Evolutionary conservation across 2,113 vertebrate genomes (phyloP), one percentile per base, ranked within the genome.

Genomic region (Sinocyclocheilus rhinocerous): DNA sequence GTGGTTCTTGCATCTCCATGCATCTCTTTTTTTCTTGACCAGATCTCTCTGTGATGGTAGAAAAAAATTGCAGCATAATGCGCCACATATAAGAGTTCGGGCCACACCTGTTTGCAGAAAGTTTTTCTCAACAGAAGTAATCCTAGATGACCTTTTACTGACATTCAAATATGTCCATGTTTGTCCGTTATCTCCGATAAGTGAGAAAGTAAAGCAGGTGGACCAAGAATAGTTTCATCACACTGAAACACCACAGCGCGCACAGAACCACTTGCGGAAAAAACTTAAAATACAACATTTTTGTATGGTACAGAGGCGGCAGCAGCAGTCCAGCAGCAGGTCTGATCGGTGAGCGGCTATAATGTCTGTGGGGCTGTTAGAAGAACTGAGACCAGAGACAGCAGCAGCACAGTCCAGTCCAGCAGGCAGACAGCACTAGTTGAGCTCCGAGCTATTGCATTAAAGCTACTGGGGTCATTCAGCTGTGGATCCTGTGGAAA

Each of bases 401-500:
- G 88, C 90, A 96, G 92, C 88, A 92, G 26, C 78, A 89, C 91
- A 84, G 93, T 92, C 89, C 90, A 84, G 22, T 69, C 86, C 20
- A 89, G 88, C 87, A 90, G 59, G 81, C 80, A 9, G 50, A 83
- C 88, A 50, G 88, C 88, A 65, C 94, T 92, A 15, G 94, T 87
- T 0, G 96, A 96, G 92, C 93, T 96, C 89, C 95, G 94, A 0
- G 95, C 86, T 13, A 96, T 94, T 87, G 96, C 96, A 87, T 96
- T 97, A 63, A 95, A 96, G 88, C 94, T 95, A 33, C 93, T 92
- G 86, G 95, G 92, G 57, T 94, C 92, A 2, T 90, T 93, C 87
- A 93, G 85, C 16, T 91, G 91, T 57, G 91, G 91, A 83, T 93
- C 92, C 94, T 95, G 89, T 24, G 20, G 20, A 83, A 78, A 36